phyloP scores from a whole-genome alignment of 1,140 invertebrate species.

The Coelopa frigida region DNA sequence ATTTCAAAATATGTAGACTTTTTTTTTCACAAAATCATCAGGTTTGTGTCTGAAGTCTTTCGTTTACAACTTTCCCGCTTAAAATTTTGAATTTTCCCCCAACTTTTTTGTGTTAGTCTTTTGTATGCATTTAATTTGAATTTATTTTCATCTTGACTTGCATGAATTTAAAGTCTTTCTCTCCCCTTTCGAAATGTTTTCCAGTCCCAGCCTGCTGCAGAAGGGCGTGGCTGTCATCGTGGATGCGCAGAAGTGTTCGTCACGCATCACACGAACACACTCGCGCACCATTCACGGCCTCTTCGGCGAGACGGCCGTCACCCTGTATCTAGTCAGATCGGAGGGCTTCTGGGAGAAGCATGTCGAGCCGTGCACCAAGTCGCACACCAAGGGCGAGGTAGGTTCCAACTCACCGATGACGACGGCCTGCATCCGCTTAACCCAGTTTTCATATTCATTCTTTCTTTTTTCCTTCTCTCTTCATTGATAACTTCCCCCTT shows the following conservation, averaged over 20 bases:
- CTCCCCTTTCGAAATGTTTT: too few relatives aligned
- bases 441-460: neutral
- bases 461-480: slow-evolving; percentile 1
- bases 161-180: too few relatives aligned
- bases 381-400: slow-evolving; percentile 59
- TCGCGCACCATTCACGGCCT: slow-evolving; percentile 51
- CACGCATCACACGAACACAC: slow-evolving; percentile 55
- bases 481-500: neutral
- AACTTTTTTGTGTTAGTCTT: too few relatives aligned
- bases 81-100: too few relatives aligned
- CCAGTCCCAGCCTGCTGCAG: slow-evolving; percentile 30
- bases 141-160: too few relatives aligned
- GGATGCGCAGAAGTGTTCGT: slow-evolving; percentile 57
- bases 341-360: slow-evolving; percentile 70
- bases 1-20: too few relatives aligned
- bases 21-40: too few relatives aligned
- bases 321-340: slow-evolving; percentile 57
- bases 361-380: slow-evolving; percentile 62
- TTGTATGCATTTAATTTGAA: too few relatives aligned
- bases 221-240: slow-evolving; percentile 56
- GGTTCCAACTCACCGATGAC: slow-evolving; percentile 9
- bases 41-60: too few relatives aligned
- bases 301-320: slow-evolving; percentile 47
- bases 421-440: neutral
- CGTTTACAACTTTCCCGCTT: too few relatives aligned